Evolutionary conservation across 1,140 invertebrate species (phyloP).

Genomic region (Riptortus pedestris): DNA sequence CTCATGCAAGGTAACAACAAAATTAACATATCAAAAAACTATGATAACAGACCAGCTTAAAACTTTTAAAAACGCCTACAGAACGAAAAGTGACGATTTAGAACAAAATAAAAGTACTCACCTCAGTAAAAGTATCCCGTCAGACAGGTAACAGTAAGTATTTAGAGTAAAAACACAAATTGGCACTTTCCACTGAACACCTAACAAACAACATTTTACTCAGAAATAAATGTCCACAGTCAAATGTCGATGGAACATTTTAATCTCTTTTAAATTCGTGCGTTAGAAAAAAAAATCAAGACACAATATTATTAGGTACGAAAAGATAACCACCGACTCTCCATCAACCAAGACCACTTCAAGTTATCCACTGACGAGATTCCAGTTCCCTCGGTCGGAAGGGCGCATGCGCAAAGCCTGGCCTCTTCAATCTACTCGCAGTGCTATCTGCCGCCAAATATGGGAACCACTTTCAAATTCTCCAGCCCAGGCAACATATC

Average conservation of each 20-base stretch:
- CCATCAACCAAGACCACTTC: conserved; percentile 4
- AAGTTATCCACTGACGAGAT: conserved; percentile 9
- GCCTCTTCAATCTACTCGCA: background rate
- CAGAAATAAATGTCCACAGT: too few species aligned
- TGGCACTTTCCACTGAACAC: conserved; percentile 21
- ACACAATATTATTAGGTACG: background rate
- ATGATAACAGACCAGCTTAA: background rate
- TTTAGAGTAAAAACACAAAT: conserved; percentile 22
- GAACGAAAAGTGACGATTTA: too few species aligned
- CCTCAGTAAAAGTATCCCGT: conserved; percentile 17
- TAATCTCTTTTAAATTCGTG: too few species aligned
- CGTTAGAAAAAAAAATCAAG: background rate
- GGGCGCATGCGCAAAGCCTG: background rate
- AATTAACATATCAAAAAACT: background rate
- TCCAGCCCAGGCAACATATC: too few species aligned
- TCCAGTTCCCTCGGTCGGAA: conserved; percentile 3
- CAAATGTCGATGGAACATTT: too few species aligned
- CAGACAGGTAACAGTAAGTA: conserved; percentile 20
- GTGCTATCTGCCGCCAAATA: background rate
- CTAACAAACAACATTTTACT: conserved; percentile 17
- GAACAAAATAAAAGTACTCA: background rate
- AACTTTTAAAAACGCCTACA: too few species aligned
- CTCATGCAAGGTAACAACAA: background rate
- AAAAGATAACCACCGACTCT: background rate
- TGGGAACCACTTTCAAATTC: too few species aligned